A percentile compares a stretch with the other conserved stretches of the same genome.
Evolutionary conservation across 92 coral and sea anemone species (phyloP).

Genomic region (Phenganax subtilis): DNA sequence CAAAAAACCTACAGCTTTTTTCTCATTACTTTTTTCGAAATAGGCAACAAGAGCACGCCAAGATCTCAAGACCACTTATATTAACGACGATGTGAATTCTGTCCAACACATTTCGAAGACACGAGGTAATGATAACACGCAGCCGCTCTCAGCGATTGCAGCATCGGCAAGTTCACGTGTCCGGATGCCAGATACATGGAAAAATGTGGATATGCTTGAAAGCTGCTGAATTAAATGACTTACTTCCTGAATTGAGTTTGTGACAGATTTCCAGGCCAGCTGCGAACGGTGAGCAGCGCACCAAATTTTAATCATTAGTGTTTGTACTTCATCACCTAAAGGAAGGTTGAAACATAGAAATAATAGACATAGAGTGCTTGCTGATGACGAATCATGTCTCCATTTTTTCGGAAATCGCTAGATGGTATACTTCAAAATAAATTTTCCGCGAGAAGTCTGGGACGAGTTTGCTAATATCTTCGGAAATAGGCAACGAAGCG

Average conservation of each 20-base stretch:
- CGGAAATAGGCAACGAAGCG: too few species aligned
- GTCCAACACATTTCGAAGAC: constrained; percentile 22
- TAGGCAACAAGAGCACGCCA: constrained; percentile 4
- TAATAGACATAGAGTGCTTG: too few species aligned
- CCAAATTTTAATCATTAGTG: background rate
- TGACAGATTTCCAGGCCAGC: constrained; percentile 25
- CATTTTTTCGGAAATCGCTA: too few species aligned
- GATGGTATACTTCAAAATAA: too few species aligned
- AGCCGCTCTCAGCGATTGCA: constrained; percentile 21
- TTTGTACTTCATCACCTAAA: background rate
- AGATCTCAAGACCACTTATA: constrained; percentile 1
- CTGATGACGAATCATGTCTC: too few species aligned
- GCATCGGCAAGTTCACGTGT: constrained; percentile 20
- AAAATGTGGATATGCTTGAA: constrained; percentile 12
- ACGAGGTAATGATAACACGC: constrained; percentile 27
- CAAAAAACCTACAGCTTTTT: constrained; percentile 21
- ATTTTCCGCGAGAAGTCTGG: too few species aligned
- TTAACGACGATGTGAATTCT: constrained; percentile 11
- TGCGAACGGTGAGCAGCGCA: background rate
- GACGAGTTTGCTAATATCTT: too few species aligned
- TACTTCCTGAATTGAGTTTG: constrained; percentile 9
- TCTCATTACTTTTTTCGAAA: constrained; percentile 39
- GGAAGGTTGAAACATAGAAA: background rate
- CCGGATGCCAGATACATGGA: constrained; percentile 31
- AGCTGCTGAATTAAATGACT: constrained; percentile 9